Conservation (phyloP, 2,888 invertebrate genomes). For the Copidosoma aretas region DNA sequence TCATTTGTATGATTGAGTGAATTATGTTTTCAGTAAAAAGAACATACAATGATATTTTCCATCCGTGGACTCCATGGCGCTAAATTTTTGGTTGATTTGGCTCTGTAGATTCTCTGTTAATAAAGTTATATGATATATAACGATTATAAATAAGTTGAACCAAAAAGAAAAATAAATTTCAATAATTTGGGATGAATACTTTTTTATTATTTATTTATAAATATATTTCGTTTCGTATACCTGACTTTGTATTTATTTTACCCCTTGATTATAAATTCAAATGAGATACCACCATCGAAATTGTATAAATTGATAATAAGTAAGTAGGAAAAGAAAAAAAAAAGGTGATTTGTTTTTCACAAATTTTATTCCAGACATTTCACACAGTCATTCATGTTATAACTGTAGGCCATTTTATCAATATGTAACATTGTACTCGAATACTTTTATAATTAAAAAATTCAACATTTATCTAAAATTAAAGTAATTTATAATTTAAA, state of each 20-base stretch:
- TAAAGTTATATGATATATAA: slow-evolving; percentile 1
- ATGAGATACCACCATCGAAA: too few species aligned
- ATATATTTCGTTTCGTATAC: neutral
- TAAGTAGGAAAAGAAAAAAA: too few species aligned
- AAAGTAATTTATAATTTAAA: slow-evolving; percentile 38
- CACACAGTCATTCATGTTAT: slow-evolving; percentile 37
- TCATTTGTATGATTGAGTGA: slow-evolving; percentile 4
- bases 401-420: slow-evolving; percentile 40
- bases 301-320: too few species aligned
- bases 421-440: slow-evolving; percentile 39
- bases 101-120: slow-evolving; percentile 18
- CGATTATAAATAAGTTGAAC: neutral
- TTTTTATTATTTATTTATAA: neutral
- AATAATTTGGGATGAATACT: neutral
- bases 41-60: slow-evolving; percentile 48
- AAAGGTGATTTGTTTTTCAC: slow-evolving; percentile 27
- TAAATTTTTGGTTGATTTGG: slow-evolving; percentile 39
- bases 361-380: slow-evolving; percentile 38
- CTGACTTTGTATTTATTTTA: neutral
- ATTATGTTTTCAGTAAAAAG: slow-evolving; percentile 47
- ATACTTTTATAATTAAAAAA: slow-evolving; percentile 40
- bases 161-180: slow-evolving; percentile 4
- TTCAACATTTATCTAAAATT: slow-evolving; percentile 38
- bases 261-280: too few species aligned
- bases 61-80: slow-evolving; percentile 52